Evolutionary conservation across 2,797 vertebrate genomes (phyloP).

Genomic region (Gambelia wislizenii): DNA sequence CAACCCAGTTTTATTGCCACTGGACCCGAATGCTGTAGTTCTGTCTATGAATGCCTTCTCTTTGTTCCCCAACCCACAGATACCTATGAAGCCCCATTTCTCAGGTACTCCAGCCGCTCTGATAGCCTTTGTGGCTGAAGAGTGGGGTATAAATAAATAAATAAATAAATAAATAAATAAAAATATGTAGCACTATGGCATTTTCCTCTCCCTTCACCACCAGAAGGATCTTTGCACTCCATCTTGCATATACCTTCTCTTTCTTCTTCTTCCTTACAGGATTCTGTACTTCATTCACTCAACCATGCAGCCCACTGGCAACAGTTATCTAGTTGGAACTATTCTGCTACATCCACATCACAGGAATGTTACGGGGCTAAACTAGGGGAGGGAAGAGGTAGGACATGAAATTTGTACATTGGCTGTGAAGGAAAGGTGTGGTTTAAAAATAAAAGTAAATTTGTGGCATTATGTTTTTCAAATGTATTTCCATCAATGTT

Average conservation of each 20-base stretch:
- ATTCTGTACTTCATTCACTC: not conserved
- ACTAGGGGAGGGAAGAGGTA: no score
- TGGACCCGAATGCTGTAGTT: not conserved
- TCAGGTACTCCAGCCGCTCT: not conserved
- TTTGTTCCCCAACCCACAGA: not conserved
- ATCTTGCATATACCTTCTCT: not conserved
- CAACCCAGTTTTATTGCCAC: not conserved
- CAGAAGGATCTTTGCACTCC: not conserved
- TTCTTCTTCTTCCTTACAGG: not conserved
- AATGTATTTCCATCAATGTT: not conserved
- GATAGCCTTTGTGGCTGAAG: no score
- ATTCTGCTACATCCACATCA: not conserved
- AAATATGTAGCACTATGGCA: not conserved
- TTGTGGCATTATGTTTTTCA: not conserved
- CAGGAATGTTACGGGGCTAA: not conserved
- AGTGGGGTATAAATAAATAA: no score
- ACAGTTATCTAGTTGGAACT: not conserved
- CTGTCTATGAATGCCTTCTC: not conserved
- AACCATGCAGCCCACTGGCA: not conserved
- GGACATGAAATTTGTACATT: not conserved
- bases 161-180: no score
- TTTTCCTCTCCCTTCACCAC: not conserved
- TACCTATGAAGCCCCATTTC: not conserved
- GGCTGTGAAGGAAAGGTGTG: not conserved
- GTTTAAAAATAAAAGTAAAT: not conserved